A percentile compares a stretch with the other conserved stretches of the same genome.
Conservation (phyloP, 1,140 invertebrate species). For the Procambarus clarkii region DNA sequence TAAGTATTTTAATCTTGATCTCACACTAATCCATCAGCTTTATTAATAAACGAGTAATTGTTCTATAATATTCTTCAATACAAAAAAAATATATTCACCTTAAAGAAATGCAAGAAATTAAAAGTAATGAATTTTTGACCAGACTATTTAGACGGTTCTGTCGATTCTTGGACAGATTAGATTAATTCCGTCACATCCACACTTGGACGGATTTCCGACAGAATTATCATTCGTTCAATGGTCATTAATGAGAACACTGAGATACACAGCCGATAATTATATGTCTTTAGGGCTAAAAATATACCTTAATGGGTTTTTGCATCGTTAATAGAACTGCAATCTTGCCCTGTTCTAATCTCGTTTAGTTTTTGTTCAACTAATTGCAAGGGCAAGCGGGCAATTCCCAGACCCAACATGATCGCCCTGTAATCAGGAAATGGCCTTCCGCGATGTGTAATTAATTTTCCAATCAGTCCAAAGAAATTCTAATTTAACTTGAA, state of each 20-base stretch:
- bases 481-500: conserved; percentile 13
- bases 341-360: background rate
- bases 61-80: too few species aligned
- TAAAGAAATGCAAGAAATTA: too few species aligned
- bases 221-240: too few species aligned
- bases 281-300: background rate
- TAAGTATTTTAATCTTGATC: too few species aligned
- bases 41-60: too few species aligned
- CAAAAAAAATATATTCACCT: too few species aligned
- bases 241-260: background rate
- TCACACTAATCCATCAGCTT: too few species aligned
- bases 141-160: too few species aligned
- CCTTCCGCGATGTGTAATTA: conserved; percentile 7
- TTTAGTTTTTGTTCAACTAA: background rate
- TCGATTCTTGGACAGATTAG: too few species aligned
- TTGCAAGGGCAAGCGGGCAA: conserved; percentile 8
- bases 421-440: conserved; percentile 8
- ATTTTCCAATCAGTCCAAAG: conserved; percentile 18
- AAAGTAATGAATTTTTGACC: too few species aligned
- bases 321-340: background rate
- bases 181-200: too few species aligned
- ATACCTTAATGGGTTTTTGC: background rate
- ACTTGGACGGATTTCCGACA: too few species aligned
- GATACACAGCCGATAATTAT: background rate
- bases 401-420: background rate